Evolutionary conservation across 2,797 vertebrate species (phyloP).

Genomic region (Propithecus perrieri): DNA sequence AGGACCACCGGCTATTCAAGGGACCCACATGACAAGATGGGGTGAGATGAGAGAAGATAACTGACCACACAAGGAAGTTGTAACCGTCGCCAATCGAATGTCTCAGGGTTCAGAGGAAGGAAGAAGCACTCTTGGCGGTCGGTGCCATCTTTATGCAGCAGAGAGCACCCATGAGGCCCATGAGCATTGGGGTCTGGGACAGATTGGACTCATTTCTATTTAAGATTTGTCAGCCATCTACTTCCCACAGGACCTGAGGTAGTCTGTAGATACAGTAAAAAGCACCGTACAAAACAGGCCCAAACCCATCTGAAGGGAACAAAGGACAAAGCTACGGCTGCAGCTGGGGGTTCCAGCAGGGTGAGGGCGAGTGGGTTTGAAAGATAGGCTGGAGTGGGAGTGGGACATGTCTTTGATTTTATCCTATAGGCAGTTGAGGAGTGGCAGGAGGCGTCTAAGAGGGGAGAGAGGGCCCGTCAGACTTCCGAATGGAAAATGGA

Average conservation of each 20-base stretch:
- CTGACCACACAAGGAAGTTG: neutral
- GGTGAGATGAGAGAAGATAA: neutral
- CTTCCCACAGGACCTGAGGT: neutral
- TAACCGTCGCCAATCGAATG: neutral
- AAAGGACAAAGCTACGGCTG: neutral
- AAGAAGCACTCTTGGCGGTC: neutral
- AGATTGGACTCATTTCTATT: neutral
- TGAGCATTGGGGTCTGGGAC: accelerated
- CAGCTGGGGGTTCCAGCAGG: neutral
- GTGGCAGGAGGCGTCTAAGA: neutral
- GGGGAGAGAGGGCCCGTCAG: neutral
- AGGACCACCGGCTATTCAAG: neutral
- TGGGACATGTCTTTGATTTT: neutral
- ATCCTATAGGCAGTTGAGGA: neutral
- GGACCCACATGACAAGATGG: neutral
- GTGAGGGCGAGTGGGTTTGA: neutral
- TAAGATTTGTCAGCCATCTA: neutral
- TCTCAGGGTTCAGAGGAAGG: neutral
- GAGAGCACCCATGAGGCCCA: neutral
- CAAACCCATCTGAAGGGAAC: neutral
- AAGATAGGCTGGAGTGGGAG: neutral
- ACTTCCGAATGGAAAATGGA: neutral
- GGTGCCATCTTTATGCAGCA: neutral
- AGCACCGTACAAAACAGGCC: neutral
- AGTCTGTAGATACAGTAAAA: neutral